Percentiles rank a stretch among this genome's conserved stretches.
Conservation (phyloP, 2,113 vertebrate genomes). For the Emberiza fucata region DNA sequence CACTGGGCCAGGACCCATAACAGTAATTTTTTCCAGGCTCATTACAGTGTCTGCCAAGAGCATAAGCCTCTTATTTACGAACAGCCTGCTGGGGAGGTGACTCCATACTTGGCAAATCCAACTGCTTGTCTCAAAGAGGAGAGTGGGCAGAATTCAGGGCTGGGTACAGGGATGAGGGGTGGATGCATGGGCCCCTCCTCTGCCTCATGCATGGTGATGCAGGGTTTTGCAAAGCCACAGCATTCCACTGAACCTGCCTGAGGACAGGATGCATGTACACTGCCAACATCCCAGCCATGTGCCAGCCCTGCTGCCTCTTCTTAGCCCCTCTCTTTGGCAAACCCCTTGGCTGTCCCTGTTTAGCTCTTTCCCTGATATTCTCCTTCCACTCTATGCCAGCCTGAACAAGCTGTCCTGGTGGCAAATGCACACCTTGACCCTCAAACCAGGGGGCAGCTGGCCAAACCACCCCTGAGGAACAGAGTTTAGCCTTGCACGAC, state of each 20-base stretch:
- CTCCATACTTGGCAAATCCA: not conserved
- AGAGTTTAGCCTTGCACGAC: not conserved
- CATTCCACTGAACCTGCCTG: not conserved
- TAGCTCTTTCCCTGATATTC: not conserved
- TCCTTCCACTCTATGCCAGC: not conserved
- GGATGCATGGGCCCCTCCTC: not conserved
- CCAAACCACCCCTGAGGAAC: not conserved
- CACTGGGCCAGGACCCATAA: not conserved
- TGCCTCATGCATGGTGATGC: rapidly evolving
- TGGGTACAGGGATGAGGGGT: not conserved
- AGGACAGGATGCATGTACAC: rapidly evolving
- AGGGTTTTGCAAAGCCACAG: not conserved
- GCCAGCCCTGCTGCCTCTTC: not conserved
- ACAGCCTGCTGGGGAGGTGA: not conserved
- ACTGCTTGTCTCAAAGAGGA: not conserved
- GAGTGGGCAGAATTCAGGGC: not conserved
- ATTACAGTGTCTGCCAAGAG: not conserved
- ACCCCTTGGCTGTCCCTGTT: not conserved
- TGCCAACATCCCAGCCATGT: not conserved
- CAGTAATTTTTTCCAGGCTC: constrained; percentile 9
- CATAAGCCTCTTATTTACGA: not conserved
- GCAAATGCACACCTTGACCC: not conserved
- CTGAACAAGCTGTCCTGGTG: not conserved
- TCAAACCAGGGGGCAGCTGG: not conserved
- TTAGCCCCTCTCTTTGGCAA: not conserved